These are phyloP conservation scores for Aplodontia rufa DNA, from an alignment of 2,113 vertebrate genomes.

Conservation along the genomic window DNA sequence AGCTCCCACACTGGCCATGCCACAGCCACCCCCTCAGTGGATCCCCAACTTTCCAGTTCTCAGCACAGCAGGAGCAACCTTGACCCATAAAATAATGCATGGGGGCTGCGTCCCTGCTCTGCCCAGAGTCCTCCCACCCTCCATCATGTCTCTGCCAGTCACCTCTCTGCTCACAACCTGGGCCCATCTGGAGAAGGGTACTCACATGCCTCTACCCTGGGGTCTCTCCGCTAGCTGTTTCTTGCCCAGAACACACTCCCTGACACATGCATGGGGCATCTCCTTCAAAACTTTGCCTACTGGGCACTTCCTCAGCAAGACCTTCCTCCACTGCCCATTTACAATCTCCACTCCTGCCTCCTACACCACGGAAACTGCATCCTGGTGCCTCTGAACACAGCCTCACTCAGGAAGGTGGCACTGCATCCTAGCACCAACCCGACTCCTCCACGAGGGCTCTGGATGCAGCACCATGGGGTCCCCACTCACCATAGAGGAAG, in stretches of 20 bases:
- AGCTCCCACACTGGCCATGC: rapidly evolving
- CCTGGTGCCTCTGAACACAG: neutral
- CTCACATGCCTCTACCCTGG: neutral
- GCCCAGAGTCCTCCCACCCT: rapidly evolving
- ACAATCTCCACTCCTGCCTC: neutral
- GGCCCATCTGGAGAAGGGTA: neutral
- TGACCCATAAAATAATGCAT: neutral
- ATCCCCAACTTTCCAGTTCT: neutral
- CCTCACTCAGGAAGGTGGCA: neutral
- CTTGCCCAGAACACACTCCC: too few species aligned
- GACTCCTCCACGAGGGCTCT: rapidly evolving
- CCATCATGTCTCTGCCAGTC: rapidly evolving
- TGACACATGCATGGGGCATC: rapidly evolving
- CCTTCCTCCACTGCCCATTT: neutral
- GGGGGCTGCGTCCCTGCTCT: rapidly evolving
- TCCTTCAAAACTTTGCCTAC: neutral
- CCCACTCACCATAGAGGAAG: constrained; percentile 83
- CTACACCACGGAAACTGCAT: neutral
- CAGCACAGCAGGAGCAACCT: neutral
- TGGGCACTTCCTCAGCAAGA: neutral
- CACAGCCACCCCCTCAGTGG: rapidly evolving
- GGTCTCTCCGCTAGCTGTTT: neutral
- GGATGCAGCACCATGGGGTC: neutral
- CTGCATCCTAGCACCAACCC: neutral
- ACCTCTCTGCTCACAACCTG: neutral